These are phyloP conservation scores for Maniola hyperantus DNA, from an alignment of 2,888 invertebrate species.

Conservation along the genomic window DNA sequence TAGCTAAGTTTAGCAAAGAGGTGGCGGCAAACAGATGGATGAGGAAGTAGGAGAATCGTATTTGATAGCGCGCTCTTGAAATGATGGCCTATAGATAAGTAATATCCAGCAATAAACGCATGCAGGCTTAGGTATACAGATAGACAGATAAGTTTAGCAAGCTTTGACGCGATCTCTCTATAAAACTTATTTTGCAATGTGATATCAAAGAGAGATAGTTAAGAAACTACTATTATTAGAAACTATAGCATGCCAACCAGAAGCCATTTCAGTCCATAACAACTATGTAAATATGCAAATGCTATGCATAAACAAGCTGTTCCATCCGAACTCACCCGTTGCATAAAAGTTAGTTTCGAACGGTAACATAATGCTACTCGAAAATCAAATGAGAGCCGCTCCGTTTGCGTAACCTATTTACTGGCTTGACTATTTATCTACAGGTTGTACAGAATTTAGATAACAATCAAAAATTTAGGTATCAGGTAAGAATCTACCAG, in stretches of 20 bases:
- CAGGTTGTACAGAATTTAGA: background rate
- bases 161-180: background rate
- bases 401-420: constrained; percentile 15
- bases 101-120: too few relatives aligned
- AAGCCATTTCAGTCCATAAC: constrained; percentile 36
- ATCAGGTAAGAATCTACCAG: background rate
- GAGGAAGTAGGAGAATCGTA: too few relatives aligned
- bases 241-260: constrained; percentile 25
- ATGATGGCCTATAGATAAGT: too few relatives aligned
- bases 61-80: too few relatives aligned
- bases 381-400: constrained; percentile 31
- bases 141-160: background rate
- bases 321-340: constrained; percentile 36
- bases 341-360: constrained; percentile 38
- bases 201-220: constrained; percentile 7
- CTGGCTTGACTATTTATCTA: background rate
- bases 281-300: constrained; percentile 42
- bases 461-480: background rate
- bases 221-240: constrained; percentile 12
- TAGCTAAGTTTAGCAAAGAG: too few relatives aligned
- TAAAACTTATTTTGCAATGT: background rate
- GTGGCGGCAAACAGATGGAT: too few relatives aligned
- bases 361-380: constrained; percentile 28
- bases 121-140: too few relatives aligned
- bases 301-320: constrained; percentile 42